A percentile compares a stretch with the other conserved stretches of the same genome.
Conservation (phyloP, 2,113 vertebrate species). For the Pan paniscus region DNA sequence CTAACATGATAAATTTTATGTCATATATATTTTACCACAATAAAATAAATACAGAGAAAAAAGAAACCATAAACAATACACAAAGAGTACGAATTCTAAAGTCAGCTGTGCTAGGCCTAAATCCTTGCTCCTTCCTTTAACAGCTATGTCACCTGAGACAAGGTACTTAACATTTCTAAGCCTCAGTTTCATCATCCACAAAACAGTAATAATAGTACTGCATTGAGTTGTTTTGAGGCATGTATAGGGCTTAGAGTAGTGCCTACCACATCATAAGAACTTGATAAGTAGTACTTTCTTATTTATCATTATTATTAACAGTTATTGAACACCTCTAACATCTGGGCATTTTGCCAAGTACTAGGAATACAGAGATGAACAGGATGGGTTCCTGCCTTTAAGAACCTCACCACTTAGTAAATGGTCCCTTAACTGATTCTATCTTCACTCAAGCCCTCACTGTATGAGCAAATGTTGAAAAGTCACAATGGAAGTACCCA, state of each 20-base stretch:
- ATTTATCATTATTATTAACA: not conserved
- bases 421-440: not conserved
- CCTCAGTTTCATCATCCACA: not conserved
- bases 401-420: not conserved
- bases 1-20: not conserved
- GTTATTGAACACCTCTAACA: not conserved
- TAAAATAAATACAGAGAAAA: slow-evolving; percentile 7
- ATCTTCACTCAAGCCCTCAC: not conserved
- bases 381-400: not conserved
- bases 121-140: not conserved
- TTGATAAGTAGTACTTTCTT: not conserved
- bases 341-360: not conserved
- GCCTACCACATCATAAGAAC: not conserved
- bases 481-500: not conserved
- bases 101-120: not conserved
- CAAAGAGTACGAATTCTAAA: not conserved
- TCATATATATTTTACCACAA: not conserved
- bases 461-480: not conserved
- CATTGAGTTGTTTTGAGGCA: not conserved
- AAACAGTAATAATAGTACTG: not conserved
- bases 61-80: not conserved
- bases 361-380: not conserved
- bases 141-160: not conserved
- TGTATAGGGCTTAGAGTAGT: not conserved
- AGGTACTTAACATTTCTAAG: not conserved